These are phyloP conservation scores for Lasius fuliginosus DNA, from an alignment of 2,888 invertebrate species.

Conservation along the genomic window DNA sequence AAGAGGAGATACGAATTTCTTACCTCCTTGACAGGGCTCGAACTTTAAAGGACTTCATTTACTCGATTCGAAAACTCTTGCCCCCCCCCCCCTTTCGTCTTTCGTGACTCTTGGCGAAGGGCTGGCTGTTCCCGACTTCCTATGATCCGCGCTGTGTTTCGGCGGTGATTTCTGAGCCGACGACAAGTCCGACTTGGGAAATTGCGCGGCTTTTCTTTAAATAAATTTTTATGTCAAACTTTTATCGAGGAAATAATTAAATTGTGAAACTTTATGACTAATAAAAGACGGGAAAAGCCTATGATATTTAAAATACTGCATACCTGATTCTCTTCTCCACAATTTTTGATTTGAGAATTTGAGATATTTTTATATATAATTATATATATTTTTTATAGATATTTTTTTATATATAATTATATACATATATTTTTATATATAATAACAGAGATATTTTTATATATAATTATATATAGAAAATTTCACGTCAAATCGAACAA, in stretches of 20 bases:
- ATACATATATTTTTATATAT: too few relatives aligned
- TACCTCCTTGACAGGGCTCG: constrained; percentile 40
- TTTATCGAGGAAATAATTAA: constrained; percentile 4
- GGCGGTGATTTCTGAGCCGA: constrained; percentile 21
- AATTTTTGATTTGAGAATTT: neutral
- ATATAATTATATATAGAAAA: too few relatives aligned
- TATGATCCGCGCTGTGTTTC: constrained; percentile 31
- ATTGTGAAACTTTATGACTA: neutral
- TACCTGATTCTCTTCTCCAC: too few relatives aligned
- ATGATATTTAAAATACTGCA: neutral
- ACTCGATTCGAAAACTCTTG: constrained; percentile 55
- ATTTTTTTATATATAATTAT: too few relatives aligned
- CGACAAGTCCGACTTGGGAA: constrained; percentile 29
- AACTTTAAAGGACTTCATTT: constrained; percentile 56
- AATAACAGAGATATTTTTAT: too few relatives aligned
- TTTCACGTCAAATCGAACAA: too few relatives aligned
- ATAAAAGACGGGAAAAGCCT: neutral
- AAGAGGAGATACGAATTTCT: constrained; percentile 47
- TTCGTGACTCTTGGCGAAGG: constrained; percentile 23
- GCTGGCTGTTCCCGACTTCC: constrained; percentile 16
- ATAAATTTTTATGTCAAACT: neutral
- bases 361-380: neutral
- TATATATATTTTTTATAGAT: too few relatives aligned
- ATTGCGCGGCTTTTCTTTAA: constrained; percentile 5
- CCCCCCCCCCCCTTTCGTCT: constrained; percentile 33